Conservation (phyloP, 2,113 vertebrate genomes). For the Numida meleagris region DNA sequence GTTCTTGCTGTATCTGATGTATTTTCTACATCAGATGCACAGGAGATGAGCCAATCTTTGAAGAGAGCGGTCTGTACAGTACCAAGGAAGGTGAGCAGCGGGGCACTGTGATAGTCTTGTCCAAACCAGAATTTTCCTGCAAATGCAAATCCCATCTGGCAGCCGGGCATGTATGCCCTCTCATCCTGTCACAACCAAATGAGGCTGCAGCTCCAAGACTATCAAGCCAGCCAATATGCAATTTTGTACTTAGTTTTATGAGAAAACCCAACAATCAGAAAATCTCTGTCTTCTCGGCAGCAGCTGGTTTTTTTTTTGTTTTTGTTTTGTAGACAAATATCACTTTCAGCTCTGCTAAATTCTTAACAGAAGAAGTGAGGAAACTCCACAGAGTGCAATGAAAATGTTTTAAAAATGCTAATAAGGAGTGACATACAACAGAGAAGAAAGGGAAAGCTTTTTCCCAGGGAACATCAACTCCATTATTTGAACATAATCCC, state of each 20-base stretch:
- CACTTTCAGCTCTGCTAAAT: constrained; percentile 43
- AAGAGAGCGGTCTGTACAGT: neutral
- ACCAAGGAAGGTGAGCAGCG: neutral
- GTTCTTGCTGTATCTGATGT: constrained; percentile 14
- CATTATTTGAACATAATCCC: constrained; percentile 3
- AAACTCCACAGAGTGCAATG: constrained; percentile 56
- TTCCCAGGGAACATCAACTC: constrained; percentile 30
- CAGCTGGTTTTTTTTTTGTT: too few species aligned
- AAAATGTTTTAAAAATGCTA: constrained; percentile 68
- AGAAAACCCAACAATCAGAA: constrained; percentile 30
- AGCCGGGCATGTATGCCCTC: neutral
- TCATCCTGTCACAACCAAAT: constrained; percentile 15
- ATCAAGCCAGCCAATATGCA: neutral
- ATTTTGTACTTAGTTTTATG: constrained; percentile 34
- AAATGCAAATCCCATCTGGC: constrained; percentile 53
- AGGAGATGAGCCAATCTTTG: constrained; percentile 23
- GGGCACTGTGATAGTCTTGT: neutral
- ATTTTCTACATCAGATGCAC: neutral
- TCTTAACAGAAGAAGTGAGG: constrained; percentile 35
- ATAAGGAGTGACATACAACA: constrained; percentile 37
- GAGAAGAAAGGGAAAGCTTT: constrained; percentile 20
- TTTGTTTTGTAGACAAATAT: constrained; percentile 35
- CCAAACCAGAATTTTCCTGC: constrained; percentile 55
- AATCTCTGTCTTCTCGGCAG: neutral
- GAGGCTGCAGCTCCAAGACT: neutral